These are phyloP conservation scores for Pseudopleuronectes americanus DNA, from an alignment of 2,797 vertebrate genomes.

Conservation along the genomic window DNA sequence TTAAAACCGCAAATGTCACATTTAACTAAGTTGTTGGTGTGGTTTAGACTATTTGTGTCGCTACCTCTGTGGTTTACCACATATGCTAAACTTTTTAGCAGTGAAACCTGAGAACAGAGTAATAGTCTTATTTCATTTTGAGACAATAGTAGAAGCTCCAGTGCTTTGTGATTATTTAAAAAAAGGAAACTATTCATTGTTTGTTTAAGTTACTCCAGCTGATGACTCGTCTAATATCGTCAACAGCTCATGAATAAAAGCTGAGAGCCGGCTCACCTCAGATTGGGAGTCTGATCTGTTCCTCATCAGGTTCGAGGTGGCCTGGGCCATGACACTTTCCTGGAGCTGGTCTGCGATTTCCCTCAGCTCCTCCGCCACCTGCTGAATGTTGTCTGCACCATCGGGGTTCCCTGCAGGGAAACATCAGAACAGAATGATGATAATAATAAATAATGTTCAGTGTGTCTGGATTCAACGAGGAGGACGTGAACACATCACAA, in stretches of 20 bases:
- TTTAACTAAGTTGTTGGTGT: too few relatives aligned
- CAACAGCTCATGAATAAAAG: neutral
- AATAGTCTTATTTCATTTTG: neutral
- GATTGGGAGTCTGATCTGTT: conserved; percentile 28
- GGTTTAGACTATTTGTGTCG: too few relatives aligned
- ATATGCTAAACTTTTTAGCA: too few relatives aligned
- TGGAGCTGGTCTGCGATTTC: conserved; percentile 78
- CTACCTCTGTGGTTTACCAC: too few relatives aligned
- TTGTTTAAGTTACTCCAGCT: neutral
- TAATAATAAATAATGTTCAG: too few relatives aligned
- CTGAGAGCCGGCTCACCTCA: conserved; percentile 56
- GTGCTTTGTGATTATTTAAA: too few relatives aligned
- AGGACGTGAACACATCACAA: too few relatives aligned
- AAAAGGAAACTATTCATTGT: too few relatives aligned
- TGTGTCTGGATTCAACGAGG: too few relatives aligned
- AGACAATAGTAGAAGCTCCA: neutral
- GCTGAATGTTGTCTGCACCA: conserved; percentile 43
- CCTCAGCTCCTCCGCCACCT: conserved; percentile 67
- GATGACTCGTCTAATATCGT: neutral
- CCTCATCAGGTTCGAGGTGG: conserved; percentile 64
- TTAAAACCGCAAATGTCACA: too few relatives aligned
- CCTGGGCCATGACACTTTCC: conserved; percentile 51
- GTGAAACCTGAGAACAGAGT: too few relatives aligned
- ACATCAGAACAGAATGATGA: neutral
- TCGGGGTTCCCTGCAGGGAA: conserved; percentile 48